Conservation (phyloP, 92 coral and sea anemone species). For the Paragorgia papillata region DNA sequence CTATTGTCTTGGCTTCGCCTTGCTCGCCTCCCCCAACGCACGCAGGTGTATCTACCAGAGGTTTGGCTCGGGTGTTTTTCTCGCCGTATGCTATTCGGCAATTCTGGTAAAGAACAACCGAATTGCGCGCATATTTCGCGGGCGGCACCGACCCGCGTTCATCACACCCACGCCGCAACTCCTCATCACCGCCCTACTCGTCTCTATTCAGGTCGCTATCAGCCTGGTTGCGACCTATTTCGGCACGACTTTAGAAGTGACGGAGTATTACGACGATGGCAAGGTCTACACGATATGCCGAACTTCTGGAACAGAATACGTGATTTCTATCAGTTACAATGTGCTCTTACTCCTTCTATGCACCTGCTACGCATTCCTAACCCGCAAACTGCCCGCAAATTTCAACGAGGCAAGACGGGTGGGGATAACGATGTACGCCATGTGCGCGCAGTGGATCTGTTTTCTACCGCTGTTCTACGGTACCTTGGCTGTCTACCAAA, state of each 20-base stretch:
- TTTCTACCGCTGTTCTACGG: slow-evolving; percentile 91
- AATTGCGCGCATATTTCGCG: slow-evolving; percentile 88
- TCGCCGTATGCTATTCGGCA: slow-evolving; percentile 85
- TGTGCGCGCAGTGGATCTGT: slow-evolving; percentile 89
- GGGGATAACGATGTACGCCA: slow-evolving; percentile 96
- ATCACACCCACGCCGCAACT: slow-evolving; percentile 89
- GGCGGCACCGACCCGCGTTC: slow-evolving; percentile 75
- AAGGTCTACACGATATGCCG: slow-evolving; percentile 84
- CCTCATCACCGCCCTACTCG: slow-evolving; percentile 70
- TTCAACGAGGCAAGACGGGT: slow-evolving; percentile 96
- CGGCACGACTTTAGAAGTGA: slow-evolving; percentile 75
- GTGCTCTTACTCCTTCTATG: slow-evolving; percentile 73
- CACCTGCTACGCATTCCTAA: slow-evolving; percentile 85
- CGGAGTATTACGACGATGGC: slow-evolving; percentile 70
- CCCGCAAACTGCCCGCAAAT: slow-evolving; percentile 98
- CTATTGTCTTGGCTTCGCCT: slow-evolving; percentile 66
- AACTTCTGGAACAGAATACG: slow-evolving; percentile 71
- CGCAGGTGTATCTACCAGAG: slow-evolving; percentile 77
- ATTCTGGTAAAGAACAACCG: slow-evolving; percentile 90
- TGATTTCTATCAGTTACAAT: slow-evolving; percentile 82
- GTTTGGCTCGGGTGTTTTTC: slow-evolving; percentile 82
- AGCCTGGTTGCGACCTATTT: slow-evolving; percentile 69
- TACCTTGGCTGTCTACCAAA: slow-evolving; percentile 72
- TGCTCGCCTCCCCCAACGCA: slow-evolving; percentile 70
- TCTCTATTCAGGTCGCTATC: slow-evolving; percentile 69